These are phyloP conservation scores for Fragum sueziense DNA, from an alignment of 2,888 invertebrate species.

Conservation along the genomic window DNA sequence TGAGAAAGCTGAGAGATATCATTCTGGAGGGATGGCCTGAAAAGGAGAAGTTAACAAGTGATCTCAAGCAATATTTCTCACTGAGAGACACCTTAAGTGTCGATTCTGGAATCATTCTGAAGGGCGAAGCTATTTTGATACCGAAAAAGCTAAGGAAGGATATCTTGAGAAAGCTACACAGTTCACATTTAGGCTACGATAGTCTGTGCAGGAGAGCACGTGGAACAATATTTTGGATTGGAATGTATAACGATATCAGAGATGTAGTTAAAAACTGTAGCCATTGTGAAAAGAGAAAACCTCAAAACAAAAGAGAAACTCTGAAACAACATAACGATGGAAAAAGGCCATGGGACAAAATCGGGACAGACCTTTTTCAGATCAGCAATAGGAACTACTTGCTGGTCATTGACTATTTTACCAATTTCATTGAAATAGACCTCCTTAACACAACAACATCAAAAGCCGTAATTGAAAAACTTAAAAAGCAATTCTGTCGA, in stretches of 20 bases:
- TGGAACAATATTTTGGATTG: slow-evolving; percentile 36
- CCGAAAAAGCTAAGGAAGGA: slow-evolving; percentile 23
- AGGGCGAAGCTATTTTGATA: slow-evolving; percentile 43
- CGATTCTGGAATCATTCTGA: slow-evolving; percentile 35
- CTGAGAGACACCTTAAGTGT: slow-evolving; percentile 31
- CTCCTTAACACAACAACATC: slow-evolving; percentile 27
- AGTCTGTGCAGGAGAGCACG: slow-evolving; percentile 35
- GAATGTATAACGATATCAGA: slow-evolving; percentile 38
- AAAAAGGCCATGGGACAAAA: slow-evolving; percentile 27
- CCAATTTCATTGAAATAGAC: slow-evolving; percentile 56
- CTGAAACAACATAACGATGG: slow-evolving; percentile 24
- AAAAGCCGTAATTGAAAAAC: slow-evolving; percentile 31
- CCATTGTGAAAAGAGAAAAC: slow-evolving; percentile 21
- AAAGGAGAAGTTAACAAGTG: slow-evolving; percentile 3
- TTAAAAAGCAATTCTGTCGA: slow-evolving; percentile 49
- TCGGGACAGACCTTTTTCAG: slow-evolving; percentile 34
- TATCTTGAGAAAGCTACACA: slow-evolving; percentile 29
- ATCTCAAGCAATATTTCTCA: slow-evolving; percentile 21
- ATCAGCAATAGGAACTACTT: slow-evolving; percentile 46
- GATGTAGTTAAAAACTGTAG: slow-evolving; percentile 24
- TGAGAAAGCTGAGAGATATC: background rate
- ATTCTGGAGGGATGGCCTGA: slow-evolving; percentile 31
- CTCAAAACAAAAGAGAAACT: slow-evolving; percentile 22
- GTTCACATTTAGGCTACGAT: slow-evolving; percentile 29
- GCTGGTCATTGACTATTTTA: slow-evolving; percentile 52